These are phyloP conservation scores for Gadus chalcogrammus DNA, from an alignment of 2,113 vertebrate genomes.

Conservation along the genomic window DNA sequence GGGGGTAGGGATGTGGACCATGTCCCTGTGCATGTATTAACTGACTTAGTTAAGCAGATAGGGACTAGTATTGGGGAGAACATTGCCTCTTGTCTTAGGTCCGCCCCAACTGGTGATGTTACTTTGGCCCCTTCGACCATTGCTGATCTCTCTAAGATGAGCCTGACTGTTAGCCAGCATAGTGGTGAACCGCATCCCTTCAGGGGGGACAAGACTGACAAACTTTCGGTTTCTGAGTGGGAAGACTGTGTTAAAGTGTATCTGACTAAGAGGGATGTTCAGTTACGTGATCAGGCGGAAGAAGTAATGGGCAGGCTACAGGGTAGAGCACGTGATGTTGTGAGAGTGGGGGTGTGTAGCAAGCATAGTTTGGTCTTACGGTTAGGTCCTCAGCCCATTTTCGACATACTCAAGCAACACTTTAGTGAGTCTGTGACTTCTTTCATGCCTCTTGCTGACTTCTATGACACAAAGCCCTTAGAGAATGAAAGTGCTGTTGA, in stretches of 20 bases:
- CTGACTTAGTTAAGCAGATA: neutral
- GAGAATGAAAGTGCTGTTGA: slow-evolving; percentile 10
- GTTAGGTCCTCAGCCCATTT: slow-evolving; percentile 11
- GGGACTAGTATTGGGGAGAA: neutral
- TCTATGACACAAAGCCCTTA: slow-evolving; percentile 16
- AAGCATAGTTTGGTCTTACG: neutral
- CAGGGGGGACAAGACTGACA: neutral
- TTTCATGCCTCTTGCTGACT: neutral
- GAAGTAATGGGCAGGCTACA: neutral
- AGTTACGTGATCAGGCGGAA: too few species aligned
- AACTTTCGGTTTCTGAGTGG: neutral
- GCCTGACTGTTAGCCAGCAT: neutral
- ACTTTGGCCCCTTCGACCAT: neutral
- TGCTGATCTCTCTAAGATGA: neutral
- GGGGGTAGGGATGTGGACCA: too few species aligned
- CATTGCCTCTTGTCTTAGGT: neutral
- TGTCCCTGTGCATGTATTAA: too few species aligned
- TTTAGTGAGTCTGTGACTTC: slow-evolving; percentile 17
- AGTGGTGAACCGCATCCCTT: neutral
- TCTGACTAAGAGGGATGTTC: too few species aligned
- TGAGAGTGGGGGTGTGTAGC: slow-evolving; percentile 8
- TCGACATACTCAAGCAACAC: slow-evolving; percentile 27
- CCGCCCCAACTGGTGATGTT: too few species aligned
- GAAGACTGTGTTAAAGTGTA: too few species aligned
- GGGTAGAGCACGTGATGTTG: slow-evolving; percentile 15